Base-by-base conservation (phyloP, 2,113 vertebrate genomes). In the Turnix velox region DNA sequence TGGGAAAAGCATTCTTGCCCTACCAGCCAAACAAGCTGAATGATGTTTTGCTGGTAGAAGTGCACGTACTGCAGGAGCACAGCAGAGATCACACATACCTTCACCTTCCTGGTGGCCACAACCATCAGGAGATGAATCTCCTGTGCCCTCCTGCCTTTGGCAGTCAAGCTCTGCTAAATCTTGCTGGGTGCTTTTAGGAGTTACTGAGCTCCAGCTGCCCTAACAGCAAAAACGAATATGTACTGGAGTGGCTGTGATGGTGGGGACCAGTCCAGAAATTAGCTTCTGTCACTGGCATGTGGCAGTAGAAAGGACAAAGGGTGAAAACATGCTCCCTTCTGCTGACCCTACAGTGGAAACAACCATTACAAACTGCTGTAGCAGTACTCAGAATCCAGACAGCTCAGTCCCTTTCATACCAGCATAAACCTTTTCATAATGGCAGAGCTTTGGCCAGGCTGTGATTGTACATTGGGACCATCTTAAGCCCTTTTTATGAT, bases 11-110 rank as follows among this genome's bases (percentile, higher is more conserved):
- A 45, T 79, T 85, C 90, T 82, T 3, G 27, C 43, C 66, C 66
- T 85, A 85, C 87, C 74, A 82, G 93, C 33, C 45, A 37, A 76
- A 89, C 92, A 42, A 92, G 87, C 77, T 42, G 37, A 94, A 35
- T 4, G 25, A 59, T 49, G n/a, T 49, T 76, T 74, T 86, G 48
- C 45, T 84, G 45, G 61, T 71, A 67, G 54, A 75, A 92, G 67
- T 30, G 20, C 10, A 68, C 25, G 51, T 59, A 31, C 9, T 63
- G 28, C 57, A 68, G 77, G 52, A 71, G 40, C 33, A 51, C 25
- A 71, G 22, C 51, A 59, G 46, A 54, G 35, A 66, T 67, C 46
- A 52, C 1, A 4, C 54, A 22, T 17, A 46, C 10, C 33, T 62
- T n/a, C 55, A 17, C 20, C 1, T 17, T 66, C 42, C 68, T 74